Evolutionary conservation across 2,113 vertebrate species (phyloP).

Genomic region (Protobothrops mucrosquamatus): DNA sequence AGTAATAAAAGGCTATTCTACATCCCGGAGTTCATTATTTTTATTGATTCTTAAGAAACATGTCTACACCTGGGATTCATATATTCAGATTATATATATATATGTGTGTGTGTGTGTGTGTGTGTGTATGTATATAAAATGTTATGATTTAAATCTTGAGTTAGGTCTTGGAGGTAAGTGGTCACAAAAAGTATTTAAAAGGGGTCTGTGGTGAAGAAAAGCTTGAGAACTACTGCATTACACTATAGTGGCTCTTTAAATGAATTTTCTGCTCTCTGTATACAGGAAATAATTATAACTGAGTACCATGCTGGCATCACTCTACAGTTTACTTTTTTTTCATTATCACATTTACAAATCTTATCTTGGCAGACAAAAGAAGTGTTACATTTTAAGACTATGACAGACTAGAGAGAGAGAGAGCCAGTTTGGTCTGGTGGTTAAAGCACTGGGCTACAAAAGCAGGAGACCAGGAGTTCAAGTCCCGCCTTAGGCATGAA

Average conservation of each 20-base stretch:
- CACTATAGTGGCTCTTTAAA: not conserved
- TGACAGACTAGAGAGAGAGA: too few species aligned
- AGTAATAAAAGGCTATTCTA: too few species aligned
- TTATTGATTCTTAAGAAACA: too few species aligned
- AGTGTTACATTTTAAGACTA: not conserved
- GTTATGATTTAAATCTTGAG: not conserved
- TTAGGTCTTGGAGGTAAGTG: not conserved
- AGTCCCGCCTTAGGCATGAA: too few species aligned
- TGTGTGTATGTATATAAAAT: too few species aligned
- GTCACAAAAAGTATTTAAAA: not conserved
- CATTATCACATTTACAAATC: not conserved
- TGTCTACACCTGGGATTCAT: too few species aligned
- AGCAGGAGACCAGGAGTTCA: too few species aligned
- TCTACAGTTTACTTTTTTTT: not conserved
- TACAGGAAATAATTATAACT: not conserved
- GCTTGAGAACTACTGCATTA: not conserved
- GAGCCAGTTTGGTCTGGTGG: too few species aligned
- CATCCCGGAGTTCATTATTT: too few species aligned
- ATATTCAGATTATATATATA: too few species aligned
- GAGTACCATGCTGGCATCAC: not conserved
- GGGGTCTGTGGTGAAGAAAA: not conserved
- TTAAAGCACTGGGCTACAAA: too few species aligned
- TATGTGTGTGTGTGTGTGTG: too few species aligned
- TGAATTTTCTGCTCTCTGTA: not conserved
- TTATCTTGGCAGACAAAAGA: not conserved